phyloP scores from a whole-genome alignment of 1,140 invertebrate species.

The Laupala kohalensis region DNA sequence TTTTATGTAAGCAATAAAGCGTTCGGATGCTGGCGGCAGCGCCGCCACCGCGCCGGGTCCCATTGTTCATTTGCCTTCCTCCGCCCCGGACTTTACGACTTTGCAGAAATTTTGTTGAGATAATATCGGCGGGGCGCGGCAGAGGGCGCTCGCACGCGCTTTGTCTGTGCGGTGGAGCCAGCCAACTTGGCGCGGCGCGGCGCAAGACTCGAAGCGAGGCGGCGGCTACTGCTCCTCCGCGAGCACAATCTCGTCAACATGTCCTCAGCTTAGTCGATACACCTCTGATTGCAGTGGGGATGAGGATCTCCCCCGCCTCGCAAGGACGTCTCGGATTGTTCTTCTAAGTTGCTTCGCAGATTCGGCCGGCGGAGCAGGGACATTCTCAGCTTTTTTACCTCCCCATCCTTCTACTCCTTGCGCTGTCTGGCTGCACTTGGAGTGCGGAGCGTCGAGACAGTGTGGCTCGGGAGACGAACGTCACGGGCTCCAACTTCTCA shows the following conservation, averaged over 20 bases:
- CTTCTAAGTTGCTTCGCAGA: background rate
- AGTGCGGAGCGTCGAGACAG: too few species aligned
- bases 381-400: background rate
- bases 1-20: background rate
- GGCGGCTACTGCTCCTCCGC: background rate
- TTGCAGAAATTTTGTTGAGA: background rate
- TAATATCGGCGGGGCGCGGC: background rate
- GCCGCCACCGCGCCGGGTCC: too few species aligned
- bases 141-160: background rate
- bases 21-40: background rate
- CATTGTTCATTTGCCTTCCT: background rate
- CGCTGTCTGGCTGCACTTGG: too few species aligned
- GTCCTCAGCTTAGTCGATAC: background rate
- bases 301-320: background rate
- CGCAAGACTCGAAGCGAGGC: background rate
- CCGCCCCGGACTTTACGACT: background rate
- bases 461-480: too few species aligned
- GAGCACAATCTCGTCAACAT: background rate
- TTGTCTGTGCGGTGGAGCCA: background rate
- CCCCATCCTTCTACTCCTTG: background rate
- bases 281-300: background rate
- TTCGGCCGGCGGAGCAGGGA: background rate
- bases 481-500: too few species aligned
- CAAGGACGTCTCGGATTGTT: background rate
- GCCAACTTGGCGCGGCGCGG: background rate